Base-by-base conservation (phyloP, 2,888 invertebrate species). In the Apamea anceps region DNA sequence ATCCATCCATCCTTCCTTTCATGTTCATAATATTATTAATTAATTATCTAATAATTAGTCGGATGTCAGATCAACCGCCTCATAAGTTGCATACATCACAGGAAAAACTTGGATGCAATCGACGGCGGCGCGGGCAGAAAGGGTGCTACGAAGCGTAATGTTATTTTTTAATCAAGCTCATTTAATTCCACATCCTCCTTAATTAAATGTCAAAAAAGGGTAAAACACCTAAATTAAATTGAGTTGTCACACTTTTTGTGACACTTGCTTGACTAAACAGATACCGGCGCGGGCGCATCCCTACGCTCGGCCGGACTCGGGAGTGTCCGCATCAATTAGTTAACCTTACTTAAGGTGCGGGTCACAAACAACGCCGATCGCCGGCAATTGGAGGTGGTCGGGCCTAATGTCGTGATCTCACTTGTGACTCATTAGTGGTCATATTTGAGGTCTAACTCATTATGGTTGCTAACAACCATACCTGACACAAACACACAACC, bases 321-420 rank as follows among this genome's bases (percentile, higher is more conserved):
- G 85, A 88, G 90, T 92, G 93, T 91, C 91, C 91, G 91, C 93
- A 94, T 95, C 95, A 94, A 95, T 96, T 95, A 96, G 91, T 96
- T 96, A 96, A 96, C 96, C 96, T 96, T 95, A 96, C 93, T 96
- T 95, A 95, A 96, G 95, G 94, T 95, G 96, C 96, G 96, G 96
- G 96, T 96, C 96, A 95, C 95, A 96, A 96, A 95, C 94, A 94
- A 91, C 92, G 90, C 90, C 89, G 84, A 82, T 85, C 85, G 80
- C 54, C 76, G 88, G 68, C 91, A 90, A 91, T 92, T 91, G 93
- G 87, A 91, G 90, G 90, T 90, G 89, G 85, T 86, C 77, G 81
- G 79, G 77, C 66, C 81, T 80, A 68, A 82, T 84, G 85, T 85
- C 85, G 89, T 87, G 87, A 90, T 85, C 88, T 89, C 86, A 85